A percentile compares a stretch with the other conserved stretches of the same genome.
Conservation (phyloP, 2,113 vertebrate genomes). For the Sylvietta virens region DNA sequence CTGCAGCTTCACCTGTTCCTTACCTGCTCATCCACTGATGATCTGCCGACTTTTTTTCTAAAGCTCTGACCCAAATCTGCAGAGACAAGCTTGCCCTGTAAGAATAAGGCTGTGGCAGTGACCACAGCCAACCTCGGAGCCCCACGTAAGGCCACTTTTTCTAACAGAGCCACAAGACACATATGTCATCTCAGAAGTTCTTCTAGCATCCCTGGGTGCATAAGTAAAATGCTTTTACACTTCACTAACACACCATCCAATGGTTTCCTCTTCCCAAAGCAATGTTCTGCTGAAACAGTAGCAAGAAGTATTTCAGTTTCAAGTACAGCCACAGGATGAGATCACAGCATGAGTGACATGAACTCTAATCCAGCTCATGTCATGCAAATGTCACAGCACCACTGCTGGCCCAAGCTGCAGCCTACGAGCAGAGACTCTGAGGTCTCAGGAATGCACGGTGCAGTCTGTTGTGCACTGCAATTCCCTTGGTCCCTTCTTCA, state of each 20-base stretch:
- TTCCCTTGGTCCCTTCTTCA: background rate
- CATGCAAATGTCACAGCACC: background rate
- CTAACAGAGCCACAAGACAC: background rate
- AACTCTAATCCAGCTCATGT: background rate
- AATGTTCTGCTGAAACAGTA: background rate
- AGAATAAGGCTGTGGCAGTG: background rate
- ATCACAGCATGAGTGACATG: background rate
- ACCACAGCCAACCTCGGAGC: background rate
- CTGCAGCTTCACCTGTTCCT: background rate
- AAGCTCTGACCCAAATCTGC: background rate
- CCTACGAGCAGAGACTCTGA: background rate
- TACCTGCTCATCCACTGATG: background rate
- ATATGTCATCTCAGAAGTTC: fast-evolving
- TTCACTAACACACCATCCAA: background rate
- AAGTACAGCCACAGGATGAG: background rate
- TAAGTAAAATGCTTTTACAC: background rate
- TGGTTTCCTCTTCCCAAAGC: background rate
- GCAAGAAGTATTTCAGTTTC: background rate
- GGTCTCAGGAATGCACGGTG: fast-evolving
- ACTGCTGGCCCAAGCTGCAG: background rate
- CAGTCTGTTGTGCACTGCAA: background rate
- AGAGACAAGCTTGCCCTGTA: background rate
- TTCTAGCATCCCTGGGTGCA: background rate
- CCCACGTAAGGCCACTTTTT: fast-evolving
- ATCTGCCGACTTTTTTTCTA: background rate